Evolutionary conservation across 2,797 vertebrate genomes (phyloP).

Genomic region (Cygnus olor): DNA sequence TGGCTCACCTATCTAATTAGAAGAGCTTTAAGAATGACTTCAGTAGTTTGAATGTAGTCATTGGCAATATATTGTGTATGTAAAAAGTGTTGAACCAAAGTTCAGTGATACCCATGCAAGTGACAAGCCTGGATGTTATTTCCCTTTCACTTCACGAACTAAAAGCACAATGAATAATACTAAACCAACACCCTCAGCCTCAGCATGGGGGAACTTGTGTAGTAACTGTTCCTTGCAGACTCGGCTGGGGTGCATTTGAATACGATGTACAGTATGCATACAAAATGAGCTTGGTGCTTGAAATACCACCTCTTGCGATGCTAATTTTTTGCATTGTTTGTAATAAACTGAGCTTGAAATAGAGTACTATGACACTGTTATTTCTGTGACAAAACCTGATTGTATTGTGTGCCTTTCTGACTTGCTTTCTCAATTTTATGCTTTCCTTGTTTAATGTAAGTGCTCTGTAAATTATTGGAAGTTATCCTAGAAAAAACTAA

Average conservation of each 20-base stretch:
- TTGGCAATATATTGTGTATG: neutral
- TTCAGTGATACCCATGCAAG: accelerated
- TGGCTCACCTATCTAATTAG: neutral
- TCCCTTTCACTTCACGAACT: neutral
- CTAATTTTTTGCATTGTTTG: neutral
- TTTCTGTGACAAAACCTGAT: slow-evolving; percentile 28
- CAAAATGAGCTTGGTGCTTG: neutral
- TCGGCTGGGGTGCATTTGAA: accelerated
- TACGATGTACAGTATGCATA: neutral
- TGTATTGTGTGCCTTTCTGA: slow-evolving; percentile 58
- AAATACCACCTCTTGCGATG: neutral
- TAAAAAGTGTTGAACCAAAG: neutral
- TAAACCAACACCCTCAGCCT: neutral
- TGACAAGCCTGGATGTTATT: too few relatives aligned
- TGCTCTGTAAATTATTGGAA: slow-evolving; percentile 45
- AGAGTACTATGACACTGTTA: neutral
- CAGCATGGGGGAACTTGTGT: accelerated
- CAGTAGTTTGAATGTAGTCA: neutral
- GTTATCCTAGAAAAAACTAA: slow-evolving; percentile 33
- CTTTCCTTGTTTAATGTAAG: slow-evolving; percentile 45
- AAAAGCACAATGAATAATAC: neutral
- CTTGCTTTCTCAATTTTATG: slow-evolving; percentile 23
- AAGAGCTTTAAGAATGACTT: slow-evolving; percentile 16
- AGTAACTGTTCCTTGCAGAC: neutral
- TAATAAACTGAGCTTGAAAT: slow-evolving; percentile 9